Evolutionary conservation across 2,113 vertebrate genomes (phyloP), one percentile per base, ranked within the genome.

Genomic region (Festucalex cinctus): DNA sequence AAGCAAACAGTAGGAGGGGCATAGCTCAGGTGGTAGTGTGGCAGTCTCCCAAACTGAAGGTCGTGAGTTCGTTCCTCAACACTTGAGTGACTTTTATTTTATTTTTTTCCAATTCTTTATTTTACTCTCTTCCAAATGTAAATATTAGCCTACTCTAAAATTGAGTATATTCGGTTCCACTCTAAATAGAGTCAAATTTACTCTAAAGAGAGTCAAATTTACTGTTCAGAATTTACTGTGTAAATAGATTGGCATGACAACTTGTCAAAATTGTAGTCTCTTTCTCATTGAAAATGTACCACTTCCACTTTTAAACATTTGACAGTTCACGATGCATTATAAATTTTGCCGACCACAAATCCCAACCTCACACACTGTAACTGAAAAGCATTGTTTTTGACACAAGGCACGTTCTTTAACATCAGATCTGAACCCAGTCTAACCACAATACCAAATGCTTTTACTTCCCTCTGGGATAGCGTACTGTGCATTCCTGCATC

Each of bases 351-450:
- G 43, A 75, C 80, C 80, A 65, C 75, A 76, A 35, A 58, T 4
- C 51, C 49, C 48, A 73, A 85, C 78, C 82, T 74, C 78, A 85
- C 78, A 83, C 32, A 51, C 73, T 78, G 63, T 66, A 85, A 75
- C 60, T 86, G 66, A 75, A 51, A 73, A 80, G 66, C 81, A 83
- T 85, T 82, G 80, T 83, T 78, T 85, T 41, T 80, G 80, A 83
- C 80, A 80, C 1, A 26, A 80, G 85, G 68, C 85, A 80, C 75
- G 69, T 77, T 88, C 65, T 76, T 75, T 76, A 77, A 73, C 28
- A 14, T 58, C 82, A 68, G 64, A 67, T 74, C 73, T 17, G 19
- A 61, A 61, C 66, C 61, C 64, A 72, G 59, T 65, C 70, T 75
- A 67, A 82, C 84, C 79, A 43, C 71, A 9, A 72, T 39, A 77